Conservation (phyloP, 2,888 invertebrate species). For the Pseudococcus viburni region DNA sequence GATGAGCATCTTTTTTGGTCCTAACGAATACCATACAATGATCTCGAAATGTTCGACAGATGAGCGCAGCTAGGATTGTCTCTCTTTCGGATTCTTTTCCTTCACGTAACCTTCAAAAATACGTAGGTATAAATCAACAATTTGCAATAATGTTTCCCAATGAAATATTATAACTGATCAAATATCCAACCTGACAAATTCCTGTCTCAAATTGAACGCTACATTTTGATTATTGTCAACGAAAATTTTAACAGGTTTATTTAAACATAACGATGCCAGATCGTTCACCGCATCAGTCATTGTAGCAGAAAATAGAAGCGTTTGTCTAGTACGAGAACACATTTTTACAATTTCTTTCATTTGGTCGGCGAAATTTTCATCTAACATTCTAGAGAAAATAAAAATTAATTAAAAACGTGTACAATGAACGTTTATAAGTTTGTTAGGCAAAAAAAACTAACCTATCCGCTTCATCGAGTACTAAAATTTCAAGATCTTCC, state of each 20-base stretch:
- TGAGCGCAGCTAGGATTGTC: slow-evolving; percentile 85
- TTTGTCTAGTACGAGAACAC: slow-evolving; percentile 92
- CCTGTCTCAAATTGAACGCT: slow-evolving; percentile 94
- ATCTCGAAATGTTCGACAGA: slow-evolving; percentile 90
- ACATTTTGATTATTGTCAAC: slow-evolving; percentile 97
- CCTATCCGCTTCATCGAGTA: slow-evolving; percentile 80
- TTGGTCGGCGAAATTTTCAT: slow-evolving; percentile 98
- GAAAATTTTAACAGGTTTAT: slow-evolving; percentile 94
- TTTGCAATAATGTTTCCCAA: not conserved
- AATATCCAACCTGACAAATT: slow-evolving; percentile 83
- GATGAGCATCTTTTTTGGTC: slow-evolving; percentile 95
- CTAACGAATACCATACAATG: slow-evolving; percentile 96
- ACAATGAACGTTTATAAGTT: not conserved
- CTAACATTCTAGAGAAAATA: slow-evolving; percentile 83
- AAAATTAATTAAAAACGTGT: not conserved
- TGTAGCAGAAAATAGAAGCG: slow-evolving; percentile 98
- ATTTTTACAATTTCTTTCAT: slow-evolving; percentile 98
- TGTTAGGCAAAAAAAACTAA: slow-evolving; percentile 68
- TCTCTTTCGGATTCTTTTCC: slow-evolving; percentile 93
- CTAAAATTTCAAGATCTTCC: slow-evolving; percentile 89
- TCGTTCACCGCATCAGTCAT: slow-evolving; percentile 99
- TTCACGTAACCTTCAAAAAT: slow-evolving; percentile 81
- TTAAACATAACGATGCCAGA: slow-evolving; percentile 91
- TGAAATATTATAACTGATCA: not conserved
- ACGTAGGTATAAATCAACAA: not conserved